Evolutionary conservation across 2,888 invertebrate genomes (phyloP), one percentile per base, ranked within the genome.

Genomic region (Poecilobothrus nobilitatus): DNA sequence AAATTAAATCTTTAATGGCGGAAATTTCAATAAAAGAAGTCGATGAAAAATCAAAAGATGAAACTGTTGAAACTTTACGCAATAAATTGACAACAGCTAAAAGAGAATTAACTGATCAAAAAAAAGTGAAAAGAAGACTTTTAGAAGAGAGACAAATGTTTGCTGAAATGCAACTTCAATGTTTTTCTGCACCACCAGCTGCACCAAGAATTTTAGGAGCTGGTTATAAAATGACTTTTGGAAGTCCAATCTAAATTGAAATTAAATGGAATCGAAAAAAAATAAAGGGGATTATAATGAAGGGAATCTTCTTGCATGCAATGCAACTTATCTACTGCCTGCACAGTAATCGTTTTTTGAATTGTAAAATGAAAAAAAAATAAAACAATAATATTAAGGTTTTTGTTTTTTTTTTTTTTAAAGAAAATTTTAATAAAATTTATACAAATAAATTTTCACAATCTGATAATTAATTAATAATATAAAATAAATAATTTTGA

Each of bases 101-200:
- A 71, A 75, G 74, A 9, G 79, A 80, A 67, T 73, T 81, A 5
- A 73, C 75, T 15, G 75, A 75, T 62, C 81, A 81, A 69, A 79
- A 78, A 69, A 78, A 79, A 65, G 75, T 76, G 63, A 81, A 80
- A 66, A 78, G 78, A 68, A 78, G 77, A 67, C 74, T 81, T 1
- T 67, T 79, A 10, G 79, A 80, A 68, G 81, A 81, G 67, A 75
- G 80, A 0, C 78, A 80, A 18, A 72, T 79, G 5, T 70, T 80
- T n/a, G 76, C 76, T 37, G 79, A 80, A 69, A 78, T 81, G 78
- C 81, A 80, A 68, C 72, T 76, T 0, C 79, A 81, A 21, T 80
- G 80, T 72, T 78, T 77, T 68, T 80, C 81, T 20, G 81, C 81
- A 12, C 81, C 81, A 1, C 74, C 80, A 0, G 76, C 74, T 63